phyloP scores from a whole-genome alignment of 2,797 vertebrate species.

The Sebastes oblongus region DNA sequence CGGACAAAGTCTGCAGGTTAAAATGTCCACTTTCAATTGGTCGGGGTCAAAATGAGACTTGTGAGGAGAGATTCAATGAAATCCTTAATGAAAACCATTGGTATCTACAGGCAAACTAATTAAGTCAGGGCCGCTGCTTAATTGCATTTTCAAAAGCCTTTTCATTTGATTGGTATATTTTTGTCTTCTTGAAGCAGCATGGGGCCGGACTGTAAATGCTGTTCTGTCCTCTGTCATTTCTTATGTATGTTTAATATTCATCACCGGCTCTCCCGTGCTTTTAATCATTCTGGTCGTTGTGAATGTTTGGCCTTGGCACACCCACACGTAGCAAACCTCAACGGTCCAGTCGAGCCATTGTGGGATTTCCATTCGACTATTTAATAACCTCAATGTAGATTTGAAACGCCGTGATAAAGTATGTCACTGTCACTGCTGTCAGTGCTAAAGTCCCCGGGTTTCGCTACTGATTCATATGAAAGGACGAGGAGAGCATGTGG shows the following conservation, averaged over 20 bases:
- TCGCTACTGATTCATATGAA: conserved; percentile 13
- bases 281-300: conserved; percentile 68
- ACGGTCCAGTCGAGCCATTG: conserved; percentile 43
- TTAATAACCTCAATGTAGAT: conserved; percentile 56
- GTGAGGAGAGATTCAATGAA: conserved; percentile 58
- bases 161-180: conserved; percentile 69
- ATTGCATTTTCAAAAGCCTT: conserved; percentile 74
- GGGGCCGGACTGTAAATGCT: conserved; percentile 47
- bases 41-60: conserved; percentile 64
- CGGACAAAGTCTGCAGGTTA: conserved; percentile 50
- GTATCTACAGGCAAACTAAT: conserved; percentile 74
- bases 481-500: conserved; percentile 12
- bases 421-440: conserved; percentile 32
- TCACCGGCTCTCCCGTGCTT: conserved; percentile 43
- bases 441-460: conserved; percentile 1
- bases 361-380: conserved; percentile 57
- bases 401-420: conserved; percentile 42
- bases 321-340: conserved; percentile 52
- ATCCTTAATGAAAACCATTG: conserved; percentile 70
- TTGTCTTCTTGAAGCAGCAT: conserved; percentile 40
- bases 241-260: conserved; percentile 71
- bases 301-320: conserved; percentile 68
- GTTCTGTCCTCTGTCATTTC: conserved; percentile 37
- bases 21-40: conserved; percentile 57
- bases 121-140: conserved; percentile 65